Percentiles rank a stretch among this genome's conserved stretches.
phyloP scores from a whole-genome alignment of 1,140 invertebrate genomes.

The Drosophila sp. region DNA sequence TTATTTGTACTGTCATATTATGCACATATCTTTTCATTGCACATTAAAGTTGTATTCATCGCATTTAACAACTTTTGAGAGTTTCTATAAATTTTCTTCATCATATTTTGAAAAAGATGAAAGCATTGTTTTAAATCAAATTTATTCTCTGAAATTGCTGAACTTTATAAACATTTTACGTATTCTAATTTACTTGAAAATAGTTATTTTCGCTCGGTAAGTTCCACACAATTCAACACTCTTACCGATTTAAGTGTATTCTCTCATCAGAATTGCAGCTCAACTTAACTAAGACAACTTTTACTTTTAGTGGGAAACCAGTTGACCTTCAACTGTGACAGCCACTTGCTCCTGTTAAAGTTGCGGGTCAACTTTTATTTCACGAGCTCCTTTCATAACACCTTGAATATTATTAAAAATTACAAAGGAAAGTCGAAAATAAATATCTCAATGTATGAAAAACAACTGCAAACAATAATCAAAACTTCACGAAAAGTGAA shows the following conservation, averaged over 20 bases:
- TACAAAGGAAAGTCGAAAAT: constrained; percentile 27
- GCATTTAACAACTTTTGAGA: constrained; percentile 2
- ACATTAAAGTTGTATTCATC: too few relatives aligned
- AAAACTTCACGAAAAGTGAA: constrained; percentile 67
- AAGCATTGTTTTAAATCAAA: too few relatives aligned
- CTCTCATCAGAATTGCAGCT: neutral
- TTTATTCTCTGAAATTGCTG: too few relatives aligned
- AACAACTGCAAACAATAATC: constrained; percentile 75
- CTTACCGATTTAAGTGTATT: neutral
- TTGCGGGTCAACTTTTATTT: constrained; percentile 51
- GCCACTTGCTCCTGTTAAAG: constrained; percentile 48
- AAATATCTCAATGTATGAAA: constrained; percentile 35
- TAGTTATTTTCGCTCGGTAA: too few relatives aligned
- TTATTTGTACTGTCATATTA: constrained; percentile 6
- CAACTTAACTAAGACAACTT: constrained; percentile 13
- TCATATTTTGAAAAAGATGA: too few relatives aligned
- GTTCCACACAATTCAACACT: too few relatives aligned
- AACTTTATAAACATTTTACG: too few relatives aligned
- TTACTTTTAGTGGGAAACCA: constrained; percentile 25
- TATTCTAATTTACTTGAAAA: too few relatives aligned
- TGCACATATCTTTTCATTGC: constrained; percentile 14
- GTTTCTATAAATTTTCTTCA: too few relatives aligned
- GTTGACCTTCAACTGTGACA: constrained; percentile 59
- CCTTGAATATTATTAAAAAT: constrained; percentile 40
- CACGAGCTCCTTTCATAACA: constrained; percentile 18